Percentiles rank a stretch among this genome's conserved stretches.
These are phyloP conservation scores for Rhinoderma darwinii DNA, from an alignment of 2,113 vertebrate species.

Conservation along the genomic window DNA sequence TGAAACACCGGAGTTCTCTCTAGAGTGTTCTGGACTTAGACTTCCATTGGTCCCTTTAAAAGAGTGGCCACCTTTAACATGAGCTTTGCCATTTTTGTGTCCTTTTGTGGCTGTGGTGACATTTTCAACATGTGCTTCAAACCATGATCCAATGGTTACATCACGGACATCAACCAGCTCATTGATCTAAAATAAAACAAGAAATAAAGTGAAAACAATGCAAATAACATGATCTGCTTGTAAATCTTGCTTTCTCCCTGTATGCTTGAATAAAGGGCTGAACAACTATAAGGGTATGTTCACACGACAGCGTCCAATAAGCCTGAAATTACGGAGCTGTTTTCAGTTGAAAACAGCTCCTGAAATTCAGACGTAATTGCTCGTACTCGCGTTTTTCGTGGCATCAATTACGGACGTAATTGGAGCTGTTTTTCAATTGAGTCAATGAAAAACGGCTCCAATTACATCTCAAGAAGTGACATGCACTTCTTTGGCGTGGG, in stretches of 20 bases:
- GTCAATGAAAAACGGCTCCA: too few relatives aligned
- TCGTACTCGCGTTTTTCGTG: too few relatives aligned
- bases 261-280: too few relatives aligned
- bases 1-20: conserved; percentile 80
- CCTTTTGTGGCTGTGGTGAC: conserved; percentile 84
- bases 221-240: not conserved
- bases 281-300: too few relatives aligned
- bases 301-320: too few relatives aligned
- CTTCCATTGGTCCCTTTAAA: conserved; percentile 94
- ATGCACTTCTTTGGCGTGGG: too few relatives aligned
- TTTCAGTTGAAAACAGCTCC: too few relatives aligned
- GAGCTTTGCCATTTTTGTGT: conserved; percentile 82
- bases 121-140: conserved; percentile 92
- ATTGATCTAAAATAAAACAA: conserved; percentile 82
- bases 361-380: too few relatives aligned
- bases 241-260: not conserved
- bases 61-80: conserved; percentile 82
- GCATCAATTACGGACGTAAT: too few relatives aligned
- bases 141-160: conserved; percentile 93
- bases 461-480: too few relatives aligned
- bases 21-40: conserved; percentile 80
- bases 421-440: too few relatives aligned
- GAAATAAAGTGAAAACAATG: not conserved
- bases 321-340: too few relatives aligned
- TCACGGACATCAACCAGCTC: conserved; percentile 98